Conservation (phyloP, 1,140 invertebrate genomes). For the Drepana arcuata region DNA sequence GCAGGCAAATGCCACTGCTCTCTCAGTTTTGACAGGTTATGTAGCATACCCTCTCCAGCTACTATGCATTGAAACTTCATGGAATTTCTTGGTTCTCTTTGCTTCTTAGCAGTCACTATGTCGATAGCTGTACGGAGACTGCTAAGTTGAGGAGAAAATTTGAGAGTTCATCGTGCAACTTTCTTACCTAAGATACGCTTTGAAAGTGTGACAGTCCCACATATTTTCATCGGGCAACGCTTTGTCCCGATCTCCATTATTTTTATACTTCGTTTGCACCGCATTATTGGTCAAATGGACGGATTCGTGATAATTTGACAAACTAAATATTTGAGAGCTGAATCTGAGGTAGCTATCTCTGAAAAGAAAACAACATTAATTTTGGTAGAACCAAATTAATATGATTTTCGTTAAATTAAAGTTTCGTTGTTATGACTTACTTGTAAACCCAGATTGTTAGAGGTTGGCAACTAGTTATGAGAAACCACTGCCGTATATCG, state of each 20-base stretch:
- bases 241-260: slow-evolving; percentile 80
- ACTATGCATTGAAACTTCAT: too few relatives aligned
- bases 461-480: slow-evolving; percentile 91
- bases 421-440: too few relatives aligned
- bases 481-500: slow-evolving; percentile 94
- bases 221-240: slow-evolving; percentile 86
- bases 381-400: too few relatives aligned
- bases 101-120: too few relatives aligned
- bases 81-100: too few relatives aligned
- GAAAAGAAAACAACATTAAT: slow-evolving; percentile 20
- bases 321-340: slow-evolving; percentile 91
- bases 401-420: too few relatives aligned
- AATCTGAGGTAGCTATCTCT: slow-evolving; percentile 93
- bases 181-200: slow-evolving; percentile 77
- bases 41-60: too few relatives aligned
- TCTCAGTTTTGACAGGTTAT: too few relatives aligned
- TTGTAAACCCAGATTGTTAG: slow-evolving; percentile 95
- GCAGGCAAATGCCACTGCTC: too few relatives aligned
- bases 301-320: slow-evolving; percentile 93
- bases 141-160: too few relatives aligned
- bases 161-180: too few relatives aligned
- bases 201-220: slow-evolving; percentile 89
- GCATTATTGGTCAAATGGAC: slow-evolving; percentile 96
- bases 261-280: slow-evolving; percentile 93
- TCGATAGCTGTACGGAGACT: too few relatives aligned